A percentile compares a stretch with the other conserved stretches of the same genome.
These are phyloP conservation scores for Lutraria lutraria DNA, from an alignment of 2,888 invertebrate genomes.

Conservation along the genomic window DNA sequence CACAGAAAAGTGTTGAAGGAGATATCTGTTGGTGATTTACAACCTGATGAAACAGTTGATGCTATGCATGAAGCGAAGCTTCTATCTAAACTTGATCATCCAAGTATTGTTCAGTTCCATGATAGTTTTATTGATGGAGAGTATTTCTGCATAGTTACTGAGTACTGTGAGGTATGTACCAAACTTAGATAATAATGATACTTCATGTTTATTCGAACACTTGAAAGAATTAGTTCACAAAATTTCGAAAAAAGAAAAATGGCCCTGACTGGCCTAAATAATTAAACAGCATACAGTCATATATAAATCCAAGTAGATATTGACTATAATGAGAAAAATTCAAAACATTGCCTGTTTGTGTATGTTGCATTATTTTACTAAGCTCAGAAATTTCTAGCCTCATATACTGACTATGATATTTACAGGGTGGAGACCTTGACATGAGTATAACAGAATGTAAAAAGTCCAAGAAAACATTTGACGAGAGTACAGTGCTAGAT, in stretches of 20 bases:
- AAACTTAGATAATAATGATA: no score
- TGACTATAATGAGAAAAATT: no score
- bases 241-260: no score
- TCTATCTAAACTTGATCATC: slow-evolving; percentile 85
- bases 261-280: no score
- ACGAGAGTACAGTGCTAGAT: slow-evolving; percentile 83
- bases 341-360: no score
- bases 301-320: no score
- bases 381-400: no score
- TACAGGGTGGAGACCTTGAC: slow-evolving; percentile 86
- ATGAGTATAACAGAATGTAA: slow-evolving; percentile 82
- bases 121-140: slow-evolving; percentile 86
- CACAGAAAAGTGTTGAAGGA: slow-evolving; percentile 87
- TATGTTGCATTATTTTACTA: no score
- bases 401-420: background rate
- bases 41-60: slow-evolving; percentile 86
- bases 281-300: no score
- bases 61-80: slow-evolving; percentile 86
- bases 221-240: no score
- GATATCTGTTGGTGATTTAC: slow-evolving; percentile 86
- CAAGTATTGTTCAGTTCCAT: slow-evolving; percentile 86
- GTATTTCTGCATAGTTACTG: slow-evolving; percentile 87
- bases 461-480: slow-evolving; percentile 81
- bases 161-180: slow-evolving; percentile 86
- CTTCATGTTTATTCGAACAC: no score